Percentiles rank a stretch among this genome's conserved stretches.
These are phyloP conservation scores for Julus scandinavius DNA, from an alignment of 2,888 invertebrate genomes.

Conservation along the genomic window DNA sequence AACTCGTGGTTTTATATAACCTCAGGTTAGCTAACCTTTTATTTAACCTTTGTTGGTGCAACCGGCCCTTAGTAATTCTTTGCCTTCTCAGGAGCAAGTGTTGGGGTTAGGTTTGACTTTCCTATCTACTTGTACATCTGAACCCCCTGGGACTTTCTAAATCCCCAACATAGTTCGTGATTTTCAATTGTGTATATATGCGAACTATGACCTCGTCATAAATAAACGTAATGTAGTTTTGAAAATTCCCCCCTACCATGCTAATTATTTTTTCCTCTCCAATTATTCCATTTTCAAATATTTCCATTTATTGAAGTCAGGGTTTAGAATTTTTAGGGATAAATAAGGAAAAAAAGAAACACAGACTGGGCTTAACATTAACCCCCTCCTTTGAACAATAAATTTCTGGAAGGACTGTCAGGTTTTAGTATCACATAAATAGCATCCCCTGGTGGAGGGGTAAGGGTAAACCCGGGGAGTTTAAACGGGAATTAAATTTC, in stretches of 20 bases:
- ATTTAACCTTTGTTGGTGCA: too few relatives aligned
- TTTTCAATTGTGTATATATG: conserved; percentile 24
- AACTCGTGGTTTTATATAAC: too few relatives aligned
- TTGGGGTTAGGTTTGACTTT: too few relatives aligned
- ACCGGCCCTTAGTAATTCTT: too few relatives aligned
- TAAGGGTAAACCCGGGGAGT: conserved; percentile 33
- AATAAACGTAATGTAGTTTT: neutral
- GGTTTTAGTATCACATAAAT: conserved; percentile 8
- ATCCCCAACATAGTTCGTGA: conserved; percentile 12
- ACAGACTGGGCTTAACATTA: conserved; percentile 23
- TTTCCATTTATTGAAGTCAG: neutral
- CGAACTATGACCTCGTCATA: neutral
- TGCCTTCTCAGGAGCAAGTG: too few relatives aligned
- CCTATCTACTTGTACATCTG: too few relatives aligned
- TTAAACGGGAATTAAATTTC: conserved; percentile 13
- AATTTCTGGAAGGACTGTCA: conserved; percentile 9
- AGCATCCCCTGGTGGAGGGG: conserved; percentile 24
- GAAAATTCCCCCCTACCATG: conserved; percentile 6
- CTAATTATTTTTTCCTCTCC: neutral
- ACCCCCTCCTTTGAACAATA: conserved; percentile 33
- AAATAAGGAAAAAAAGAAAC: conserved; percentile 15
- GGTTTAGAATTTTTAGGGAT: neutral
- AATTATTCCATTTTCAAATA: conserved; percentile 33
- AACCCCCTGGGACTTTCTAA: neutral
- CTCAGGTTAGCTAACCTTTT: too few relatives aligned